A percentile compares a stretch with the other conserved stretches of the same genome.
Evolutionary conservation across 2,113 vertebrate species (phyloP).

Genomic region (Deroptyus accipitrinus): DNA sequence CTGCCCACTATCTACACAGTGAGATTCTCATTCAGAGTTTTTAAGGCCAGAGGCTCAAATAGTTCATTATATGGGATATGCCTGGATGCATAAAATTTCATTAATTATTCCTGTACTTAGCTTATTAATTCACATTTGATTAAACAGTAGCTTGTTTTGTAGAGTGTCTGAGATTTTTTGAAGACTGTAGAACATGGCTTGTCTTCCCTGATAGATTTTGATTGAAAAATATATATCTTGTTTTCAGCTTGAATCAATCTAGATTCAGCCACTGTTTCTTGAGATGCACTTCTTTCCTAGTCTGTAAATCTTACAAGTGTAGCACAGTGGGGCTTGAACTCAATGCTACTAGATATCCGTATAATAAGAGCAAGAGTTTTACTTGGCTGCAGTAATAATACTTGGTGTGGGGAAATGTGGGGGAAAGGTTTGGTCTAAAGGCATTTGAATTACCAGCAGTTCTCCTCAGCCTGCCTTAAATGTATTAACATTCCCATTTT

Average conservation of each 20-base stretch:
- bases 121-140: background rate
- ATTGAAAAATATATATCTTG: background rate
- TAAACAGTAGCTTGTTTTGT: background rate
- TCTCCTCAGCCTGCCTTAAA: background rate
- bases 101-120: background rate
- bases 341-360: background rate
- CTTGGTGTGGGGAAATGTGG: background rate
- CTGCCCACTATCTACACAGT: fast-evolving
- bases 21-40: background rate
- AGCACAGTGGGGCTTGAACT: background rate
- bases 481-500: background rate
- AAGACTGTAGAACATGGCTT: background rate
- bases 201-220: background rate
- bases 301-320: background rate
- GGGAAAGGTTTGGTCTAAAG: background rate
- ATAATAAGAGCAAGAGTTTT: background rate
- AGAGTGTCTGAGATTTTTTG: background rate
- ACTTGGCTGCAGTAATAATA: background rate
- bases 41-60: background rate
- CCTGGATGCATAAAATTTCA: background rate
- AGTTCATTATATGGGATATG: background rate
- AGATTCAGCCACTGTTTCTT: background rate
- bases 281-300: background rate
- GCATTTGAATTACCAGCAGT: background rate
- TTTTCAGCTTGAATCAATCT: background rate